Conservation (phyloP, 2,888 invertebrate species). For the Odontothrips loti region DNA sequence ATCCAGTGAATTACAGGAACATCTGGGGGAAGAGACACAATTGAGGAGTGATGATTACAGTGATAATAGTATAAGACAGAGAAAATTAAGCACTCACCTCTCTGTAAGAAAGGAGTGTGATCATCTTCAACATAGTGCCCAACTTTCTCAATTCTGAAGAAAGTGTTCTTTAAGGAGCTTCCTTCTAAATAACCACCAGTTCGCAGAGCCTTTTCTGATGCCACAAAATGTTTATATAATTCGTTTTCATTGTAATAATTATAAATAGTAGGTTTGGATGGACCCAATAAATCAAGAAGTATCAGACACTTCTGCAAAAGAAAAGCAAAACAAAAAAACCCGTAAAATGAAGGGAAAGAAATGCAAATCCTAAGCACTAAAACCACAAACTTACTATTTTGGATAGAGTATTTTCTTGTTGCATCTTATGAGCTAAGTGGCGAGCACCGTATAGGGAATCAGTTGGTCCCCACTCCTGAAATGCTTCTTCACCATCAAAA, state of each 20-base stretch:
- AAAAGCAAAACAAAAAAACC: background rate
- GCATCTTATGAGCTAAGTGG: slow-evolving; percentile 79
- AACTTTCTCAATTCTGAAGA: slow-evolving; percentile 62
- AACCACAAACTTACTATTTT: background rate
- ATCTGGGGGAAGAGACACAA: background rate
- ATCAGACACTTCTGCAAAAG: slow-evolving; percentile 78
- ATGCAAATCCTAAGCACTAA: background rate
- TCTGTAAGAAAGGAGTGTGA: slow-evolving; percentile 71
- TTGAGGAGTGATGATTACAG: background rate
- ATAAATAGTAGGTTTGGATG: slow-evolving; percentile 76
- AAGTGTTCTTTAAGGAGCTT: slow-evolving; percentile 42
- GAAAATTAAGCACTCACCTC: slow-evolving; percentile 43
- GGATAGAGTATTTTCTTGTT: slow-evolving; percentile 40
- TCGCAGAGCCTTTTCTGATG: slow-evolving; percentile 64
- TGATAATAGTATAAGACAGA: background rate
- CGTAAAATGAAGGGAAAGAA: background rate
- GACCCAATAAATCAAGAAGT: slow-evolving; percentile 87
- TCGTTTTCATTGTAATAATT: slow-evolving; percentile 70
- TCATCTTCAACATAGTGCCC: slow-evolving; percentile 83
- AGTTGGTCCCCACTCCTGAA: slow-evolving; percentile 73
- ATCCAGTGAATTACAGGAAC: slow-evolving; percentile 11
- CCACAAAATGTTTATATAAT: slow-evolving; percentile 67
- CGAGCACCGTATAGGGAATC: slow-evolving; percentile 96
- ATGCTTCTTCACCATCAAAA: slow-evolving; percentile 98
- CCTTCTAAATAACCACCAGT: slow-evolving; percentile 51